These are phyloP conservation scores for Lepidocyrtinus sp. DNA, from an alignment of 2,888 invertebrate species.

Conservation along the genomic window DNA sequence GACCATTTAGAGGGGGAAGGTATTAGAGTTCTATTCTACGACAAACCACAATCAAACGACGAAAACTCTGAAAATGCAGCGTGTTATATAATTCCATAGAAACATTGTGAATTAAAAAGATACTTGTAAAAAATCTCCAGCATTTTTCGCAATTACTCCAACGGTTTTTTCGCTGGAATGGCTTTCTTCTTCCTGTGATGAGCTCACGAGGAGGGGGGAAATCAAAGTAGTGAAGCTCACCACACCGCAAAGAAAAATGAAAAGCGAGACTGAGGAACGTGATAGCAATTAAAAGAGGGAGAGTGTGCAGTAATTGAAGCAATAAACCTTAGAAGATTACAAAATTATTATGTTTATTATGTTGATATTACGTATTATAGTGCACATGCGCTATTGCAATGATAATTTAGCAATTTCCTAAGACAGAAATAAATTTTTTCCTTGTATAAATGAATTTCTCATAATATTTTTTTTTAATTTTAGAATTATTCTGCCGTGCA, in stretches of 20 bases:
- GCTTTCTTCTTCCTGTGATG: constrained; percentile 53
- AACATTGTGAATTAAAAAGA: not conserved
- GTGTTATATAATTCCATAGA: no score
- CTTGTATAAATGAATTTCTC: no score
- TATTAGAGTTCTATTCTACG: no score
- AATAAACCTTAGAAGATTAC: constrained; percentile 50
- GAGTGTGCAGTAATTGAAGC: constrained; percentile 20
- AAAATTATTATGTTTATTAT: constrained; percentile 42
- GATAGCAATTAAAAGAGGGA: constrained; percentile 48
- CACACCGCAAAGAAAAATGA: no score
- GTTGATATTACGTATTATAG: no score
- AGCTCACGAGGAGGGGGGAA: constrained; percentile 21
- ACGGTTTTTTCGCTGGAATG: constrained; percentile 52
- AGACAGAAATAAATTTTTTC: no score
- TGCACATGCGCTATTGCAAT: no score
- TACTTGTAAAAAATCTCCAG: constrained; percentile 19
- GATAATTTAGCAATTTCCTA: no score
- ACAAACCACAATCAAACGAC: no score
- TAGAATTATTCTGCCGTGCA: constrained; percentile 86
- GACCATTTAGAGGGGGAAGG: no score
- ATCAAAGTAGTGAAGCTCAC: no score
- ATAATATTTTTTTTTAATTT: constrained; percentile 27
- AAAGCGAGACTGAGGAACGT: constrained; percentile 22
- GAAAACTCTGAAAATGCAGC: no score
- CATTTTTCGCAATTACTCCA: constrained; percentile 47